These are phyloP conservation scores for Lycia hirtaria DNA, from an alignment of 2,888 invertebrate species.

Conservation along the genomic window DNA sequence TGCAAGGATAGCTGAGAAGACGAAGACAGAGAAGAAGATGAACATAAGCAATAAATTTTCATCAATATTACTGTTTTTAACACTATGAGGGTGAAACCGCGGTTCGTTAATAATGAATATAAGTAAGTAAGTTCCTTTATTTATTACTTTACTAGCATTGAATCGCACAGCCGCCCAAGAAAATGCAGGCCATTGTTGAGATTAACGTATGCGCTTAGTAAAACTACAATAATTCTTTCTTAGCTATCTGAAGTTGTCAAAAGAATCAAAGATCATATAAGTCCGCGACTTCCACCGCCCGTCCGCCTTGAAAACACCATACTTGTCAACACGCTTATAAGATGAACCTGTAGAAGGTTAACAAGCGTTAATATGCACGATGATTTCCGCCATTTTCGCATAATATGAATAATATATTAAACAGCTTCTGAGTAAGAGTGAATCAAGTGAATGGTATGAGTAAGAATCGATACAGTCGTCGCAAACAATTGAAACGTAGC, in stretches of 20 bases:
- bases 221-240: no score
- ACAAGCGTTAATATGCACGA: conserved; percentile 30
- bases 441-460: neutral
- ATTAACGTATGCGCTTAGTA: no score
- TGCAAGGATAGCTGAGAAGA: no score
- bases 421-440: conserved; percentile 12
- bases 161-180: no score
- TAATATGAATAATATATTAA: conserved; percentile 20
- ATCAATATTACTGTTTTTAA: no score
- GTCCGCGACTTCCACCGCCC: conserved; percentile 11
- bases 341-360: conserved; percentile 37
- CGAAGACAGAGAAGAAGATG: no score
- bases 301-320: conserved; percentile 37
- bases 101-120: no score
- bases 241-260: neutral
- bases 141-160: no score
- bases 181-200: no score
- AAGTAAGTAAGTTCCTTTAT: no score
- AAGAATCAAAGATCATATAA: conserved; percentile 3
- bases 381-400: conserved; percentile 39
- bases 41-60: no score
- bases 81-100: no score
- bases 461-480: neutral
- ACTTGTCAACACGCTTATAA: conserved; percentile 30
- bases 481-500: neutral